These are phyloP conservation scores for Drepana arcuata DNA, from an alignment of 1,140 invertebrate species.

Conservation along the genomic window DNA sequence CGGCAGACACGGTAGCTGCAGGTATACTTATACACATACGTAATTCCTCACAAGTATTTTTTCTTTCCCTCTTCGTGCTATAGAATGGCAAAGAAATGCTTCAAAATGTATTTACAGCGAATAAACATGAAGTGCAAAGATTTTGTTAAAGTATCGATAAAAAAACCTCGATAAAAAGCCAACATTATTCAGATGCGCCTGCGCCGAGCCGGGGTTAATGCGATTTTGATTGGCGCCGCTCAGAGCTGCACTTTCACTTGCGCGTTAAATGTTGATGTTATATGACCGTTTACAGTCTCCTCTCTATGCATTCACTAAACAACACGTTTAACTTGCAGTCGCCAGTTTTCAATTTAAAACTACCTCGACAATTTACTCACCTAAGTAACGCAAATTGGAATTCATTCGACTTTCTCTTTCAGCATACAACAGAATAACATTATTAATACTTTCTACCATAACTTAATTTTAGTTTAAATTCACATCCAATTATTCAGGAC, in stretches of 20 bases:
- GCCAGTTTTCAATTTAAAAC: too few species aligned
- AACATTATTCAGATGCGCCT: constrained; percentile 14
- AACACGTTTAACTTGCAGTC: too few species aligned
- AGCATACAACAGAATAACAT: background rate
- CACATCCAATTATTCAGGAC: too few species aligned
- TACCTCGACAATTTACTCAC: background rate
- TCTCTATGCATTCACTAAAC: background rate
- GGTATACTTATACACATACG: background rate
- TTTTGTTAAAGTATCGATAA: background rate
- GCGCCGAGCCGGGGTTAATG: constrained; percentile 30
- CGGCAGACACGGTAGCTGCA: background rate
- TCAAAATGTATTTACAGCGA: background rate
- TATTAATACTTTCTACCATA: background rate
- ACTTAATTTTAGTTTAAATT: too few species aligned
- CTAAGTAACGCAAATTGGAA: background rate
- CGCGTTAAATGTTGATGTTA: constrained; percentile 19
- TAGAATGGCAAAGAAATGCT: background rate
- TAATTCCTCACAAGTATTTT: background rate
- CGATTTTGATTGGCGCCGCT: constrained; percentile 52
- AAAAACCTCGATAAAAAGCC: background rate
- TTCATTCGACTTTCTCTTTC: background rate
- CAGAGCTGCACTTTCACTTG: constrained; percentile 50
- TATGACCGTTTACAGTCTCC: too few species aligned
- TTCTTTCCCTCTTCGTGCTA: too few species aligned
- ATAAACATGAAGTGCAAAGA: background rate